Base-by-base conservation (phyloP, 2,797 vertebrate species). In the Gambusia yucatana region DNA sequence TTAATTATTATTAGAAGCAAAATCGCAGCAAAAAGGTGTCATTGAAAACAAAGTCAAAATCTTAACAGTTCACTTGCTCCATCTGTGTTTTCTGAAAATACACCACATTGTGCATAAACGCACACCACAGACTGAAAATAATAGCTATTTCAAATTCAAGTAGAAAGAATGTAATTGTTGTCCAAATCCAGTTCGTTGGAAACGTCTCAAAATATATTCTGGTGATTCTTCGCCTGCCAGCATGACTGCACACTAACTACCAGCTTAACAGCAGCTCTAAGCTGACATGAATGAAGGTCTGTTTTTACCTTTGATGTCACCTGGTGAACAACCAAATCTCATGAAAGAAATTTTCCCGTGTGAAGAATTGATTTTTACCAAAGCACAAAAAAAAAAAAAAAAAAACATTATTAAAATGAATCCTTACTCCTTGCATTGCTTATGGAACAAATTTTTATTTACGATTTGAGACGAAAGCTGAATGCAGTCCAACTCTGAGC, bases 1-100 rank as follows among this genome's bases (percentile, higher is more conserved):
- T 85, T 41, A 14, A 50, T 75, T 83, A 90, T 86, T 87, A 88
- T 86, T 83, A 85, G 83, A 70, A 73, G 71, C 70, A 65, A 77
- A 86, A 84, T 89, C 75, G 59, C 81, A 82, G 74, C 16, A 77
- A 70, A 76, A 76, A 91, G 81, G 84, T 90, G 91, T 81, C 73
- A 86, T 4, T 82, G 86, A 87, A 89, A 87, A 82, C 72, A 84
- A 89, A 80, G 81, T 81, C 71, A 87, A 84, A 82, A 80, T 81
- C 47, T 78, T 79, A 87, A 84, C 86, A 82, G 87, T 86, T 92
- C 77, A 84, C 70, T 81, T 17, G 79, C 77, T 87, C 90, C 90
- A 86, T 92, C 90, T 93, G 90, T 93, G 83, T 91, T 90, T 88
- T 86, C 77, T 85, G 86, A 84, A 90, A 91, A 87, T 80, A 85